Base-by-base conservation (phyloP, 2,888 invertebrate genomes). In the Nysson spinosus region DNA sequence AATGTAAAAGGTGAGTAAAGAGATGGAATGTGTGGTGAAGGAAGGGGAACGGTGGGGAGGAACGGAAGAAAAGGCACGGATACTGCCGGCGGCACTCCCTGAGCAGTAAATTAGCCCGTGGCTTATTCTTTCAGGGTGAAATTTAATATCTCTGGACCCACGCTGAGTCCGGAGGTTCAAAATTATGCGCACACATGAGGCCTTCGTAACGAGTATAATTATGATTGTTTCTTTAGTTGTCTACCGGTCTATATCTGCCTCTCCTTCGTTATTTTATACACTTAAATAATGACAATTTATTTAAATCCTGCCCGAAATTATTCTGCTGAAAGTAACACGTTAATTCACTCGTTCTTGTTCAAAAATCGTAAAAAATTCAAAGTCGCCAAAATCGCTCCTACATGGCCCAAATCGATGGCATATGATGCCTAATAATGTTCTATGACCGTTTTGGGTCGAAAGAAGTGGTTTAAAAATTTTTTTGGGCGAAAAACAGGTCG, bases 111-210 rank as follows among this genome's bases (percentile, higher is more conserved):
- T 85, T 85, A 83, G 78, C 68, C 69, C 74, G 80, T 73, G 78
- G 79, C 78, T 83, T 83, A 82, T 82, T 84, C 82, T 83, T 83
- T 79, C 72, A 72, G 63, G 69, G 77, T 63, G 81, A 79, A 84
- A 85, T 84, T 84, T 84, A 85, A 84, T 84, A 84, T 81, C 77
- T 66, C 56, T 60, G 83, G 79, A 82, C 80, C 81, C 85, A 85
- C 81, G 85, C 85, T 85, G 85, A 51, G 85, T 73, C 70, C 76
- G 64, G 72, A 73, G 75, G 70, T 75, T 79, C 72, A 79, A 82
- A 84, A 83, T 84, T 82, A 83, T 81, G 67, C 68, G 69, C 68
- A 55, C 74, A 61, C 74, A 73, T 57, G 72, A 72, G 76, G 69
- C 69, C 64, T 60, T 75, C 77, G 79, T 84, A 84, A 83, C 77